Base-by-base conservation (phyloP, 2,888 invertebrate genomes). In the Amaurobius ferox region DNA sequence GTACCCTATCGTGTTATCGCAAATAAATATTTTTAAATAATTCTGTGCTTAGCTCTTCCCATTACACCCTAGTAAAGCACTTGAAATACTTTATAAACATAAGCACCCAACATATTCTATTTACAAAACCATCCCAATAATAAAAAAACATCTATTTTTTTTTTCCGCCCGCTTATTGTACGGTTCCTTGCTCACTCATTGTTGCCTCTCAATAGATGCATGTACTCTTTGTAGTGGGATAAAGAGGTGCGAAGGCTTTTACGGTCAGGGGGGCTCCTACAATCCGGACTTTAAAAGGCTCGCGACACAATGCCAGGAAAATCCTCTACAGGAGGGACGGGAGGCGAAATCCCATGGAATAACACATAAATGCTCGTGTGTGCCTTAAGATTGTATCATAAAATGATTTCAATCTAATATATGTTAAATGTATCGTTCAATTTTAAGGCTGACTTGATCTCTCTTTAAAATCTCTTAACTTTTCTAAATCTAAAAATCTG, bases 191-290 rank as follows among this genome's bases (percentile, higher is more conserved):
- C 19, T 71, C 5, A n/a, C n/a, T n/a, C 23, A 78, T 83, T 83
- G 70, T 83, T 2, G 3, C 11, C 6, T 32, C n/a, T 70, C 77
- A 85, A 77, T 76, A 55, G 77, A 67, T 72, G 81, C 72, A 40
- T 85, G 83, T 85, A 48, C 23, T 30, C 29, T 39, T 71, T 85
- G 68, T 77, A 64, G 23, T 7, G 6, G 5, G 11, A 85, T 77
- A 78, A 85, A 66, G 72, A 85, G 83, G 83, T 78, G 83, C 83
- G 83, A 85, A 85, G 77, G 83, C 76, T 85, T 85, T 85, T 77
- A 85, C 76, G 77, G 83, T 77, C 66, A 81, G 74, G 77, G 83
- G 76, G 83, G 66, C 64, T 64, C 76, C 83, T 72, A 85, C 76
- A 85, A 85, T 77, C 32, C 39, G 13, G 66, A 77, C 70, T 70